phyloP scores from a whole-genome alignment of 2,797 vertebrate genomes.

The Limosa lapponica region DNA sequence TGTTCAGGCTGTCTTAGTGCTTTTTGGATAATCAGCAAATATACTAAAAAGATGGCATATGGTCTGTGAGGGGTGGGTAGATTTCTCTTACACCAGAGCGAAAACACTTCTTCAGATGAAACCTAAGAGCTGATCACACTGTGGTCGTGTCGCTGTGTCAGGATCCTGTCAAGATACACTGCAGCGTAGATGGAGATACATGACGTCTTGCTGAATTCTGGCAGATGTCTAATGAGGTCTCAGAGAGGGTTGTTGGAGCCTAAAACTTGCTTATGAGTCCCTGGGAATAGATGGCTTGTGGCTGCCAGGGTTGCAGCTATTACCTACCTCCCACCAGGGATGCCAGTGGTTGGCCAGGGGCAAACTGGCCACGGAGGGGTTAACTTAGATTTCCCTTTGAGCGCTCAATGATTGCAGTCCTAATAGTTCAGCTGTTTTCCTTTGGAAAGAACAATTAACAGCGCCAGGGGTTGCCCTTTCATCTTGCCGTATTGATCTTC shows the following conservation, averaged over 20 bases:
- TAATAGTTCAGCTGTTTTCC: background rate
- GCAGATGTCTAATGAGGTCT: background rate
- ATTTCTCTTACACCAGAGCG: background rate
- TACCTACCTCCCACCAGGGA: background rate
- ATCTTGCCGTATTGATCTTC: background rate
- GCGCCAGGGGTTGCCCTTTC: background rate
- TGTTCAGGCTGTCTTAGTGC: background rate
- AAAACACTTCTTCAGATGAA: background rate
- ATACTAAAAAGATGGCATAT: background rate
- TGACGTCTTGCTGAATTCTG: background rate
- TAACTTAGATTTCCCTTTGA: background rate
- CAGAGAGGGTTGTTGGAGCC: background rate
- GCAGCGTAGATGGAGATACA: background rate
- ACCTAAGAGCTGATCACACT: background rate
- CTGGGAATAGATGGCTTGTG: background rate
- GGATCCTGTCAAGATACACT: background rate
- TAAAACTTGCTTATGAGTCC: background rate
- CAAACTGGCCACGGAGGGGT: background rate
- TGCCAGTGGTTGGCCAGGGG: rapidly evolving
- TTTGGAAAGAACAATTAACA: constrained; percentile 22
- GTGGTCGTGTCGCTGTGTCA: background rate
- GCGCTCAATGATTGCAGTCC: background rate
- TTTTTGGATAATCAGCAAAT: background rate
- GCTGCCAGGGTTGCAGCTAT: background rate
- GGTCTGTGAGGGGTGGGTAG: background rate